Percentiles rank a stretch among this genome's conserved stretches.
Evolutionary conservation across 2,113 vertebrate genomes (phyloP).

Genomic region (Galeopterus variegatus): DNA sequence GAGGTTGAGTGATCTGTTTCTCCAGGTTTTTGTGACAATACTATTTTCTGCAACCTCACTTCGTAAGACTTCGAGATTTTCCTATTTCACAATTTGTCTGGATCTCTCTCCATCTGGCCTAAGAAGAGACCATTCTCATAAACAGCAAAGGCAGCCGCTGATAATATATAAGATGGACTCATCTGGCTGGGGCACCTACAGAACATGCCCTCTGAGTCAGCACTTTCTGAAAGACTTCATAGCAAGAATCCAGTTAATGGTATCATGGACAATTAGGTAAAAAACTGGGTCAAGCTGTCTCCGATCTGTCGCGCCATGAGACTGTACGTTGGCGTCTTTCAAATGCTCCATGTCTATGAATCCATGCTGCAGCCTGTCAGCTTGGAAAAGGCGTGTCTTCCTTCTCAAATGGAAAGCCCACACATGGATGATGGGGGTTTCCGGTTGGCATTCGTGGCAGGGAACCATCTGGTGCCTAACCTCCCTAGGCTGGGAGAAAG

Average conservation of each 20-base stretch:
- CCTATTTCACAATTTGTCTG: background rate
- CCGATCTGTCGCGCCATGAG: background rate
- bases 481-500: background rate
- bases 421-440: background rate
- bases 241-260: background rate
- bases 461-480: background rate
- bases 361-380: fast-evolving
- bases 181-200: background rate
- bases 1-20: background rate
- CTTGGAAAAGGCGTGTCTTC: background rate
- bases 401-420: background rate
- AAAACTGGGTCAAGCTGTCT: background rate
- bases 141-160: background rate
- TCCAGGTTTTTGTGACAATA: background rate
- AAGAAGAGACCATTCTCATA: background rate
- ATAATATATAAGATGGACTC: background rate
- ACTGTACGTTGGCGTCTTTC: background rate
- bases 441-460: no score
- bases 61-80: background rate
- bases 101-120: background rate
- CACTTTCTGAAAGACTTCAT: background rate
- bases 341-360: background rate
- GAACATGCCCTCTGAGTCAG: background rate
- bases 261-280: background rate
- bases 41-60: background rate